Percentiles rank a stretch among this genome's conserved stretches.
Conservation (phyloP, 2,113 vertebrate genomes). For the Megaptera novaeangliae region DNA sequence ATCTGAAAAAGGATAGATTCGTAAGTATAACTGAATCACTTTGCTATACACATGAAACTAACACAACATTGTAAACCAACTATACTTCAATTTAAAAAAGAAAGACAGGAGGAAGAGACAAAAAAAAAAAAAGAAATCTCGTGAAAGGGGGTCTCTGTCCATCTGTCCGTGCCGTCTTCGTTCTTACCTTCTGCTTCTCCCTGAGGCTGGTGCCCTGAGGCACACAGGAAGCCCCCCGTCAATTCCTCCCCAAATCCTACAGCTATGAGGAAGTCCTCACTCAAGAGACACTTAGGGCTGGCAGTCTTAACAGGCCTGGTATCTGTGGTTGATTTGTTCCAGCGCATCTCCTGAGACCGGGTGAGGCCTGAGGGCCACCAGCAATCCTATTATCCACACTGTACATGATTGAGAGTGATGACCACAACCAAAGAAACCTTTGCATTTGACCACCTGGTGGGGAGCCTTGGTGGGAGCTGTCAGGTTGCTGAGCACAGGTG, state of each 20-base stretch:
- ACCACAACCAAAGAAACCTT: background rate
- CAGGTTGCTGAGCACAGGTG: no score
- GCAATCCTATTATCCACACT: background rate
- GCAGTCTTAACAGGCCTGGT: background rate
- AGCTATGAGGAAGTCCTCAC: background rate
- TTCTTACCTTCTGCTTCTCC: background rate
- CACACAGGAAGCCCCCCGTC: background rate
- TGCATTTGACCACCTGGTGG: background rate
- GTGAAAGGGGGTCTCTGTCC: background rate
- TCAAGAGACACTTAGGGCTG: background rate
- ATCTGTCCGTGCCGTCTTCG: background rate
- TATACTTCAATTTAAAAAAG: background rate
- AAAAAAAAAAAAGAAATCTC: background rate
- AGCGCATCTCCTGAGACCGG: background rate
- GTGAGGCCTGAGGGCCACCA: background rate
- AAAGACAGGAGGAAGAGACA: background rate
- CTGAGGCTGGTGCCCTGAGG: background rate
- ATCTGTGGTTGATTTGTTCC: no score
- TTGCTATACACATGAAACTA: background rate
- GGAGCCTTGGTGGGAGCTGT: background rate
- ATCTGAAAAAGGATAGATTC: background rate
- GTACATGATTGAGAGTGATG: rapidly evolving
- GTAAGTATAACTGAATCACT: background rate
- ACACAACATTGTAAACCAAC: background rate
- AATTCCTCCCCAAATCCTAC: background rate